Percentiles rank a stretch among this genome's conserved stretches.
Conservation (phyloP, 2,797 vertebrate species). For the Scolopax bukidnonensis region DNA sequence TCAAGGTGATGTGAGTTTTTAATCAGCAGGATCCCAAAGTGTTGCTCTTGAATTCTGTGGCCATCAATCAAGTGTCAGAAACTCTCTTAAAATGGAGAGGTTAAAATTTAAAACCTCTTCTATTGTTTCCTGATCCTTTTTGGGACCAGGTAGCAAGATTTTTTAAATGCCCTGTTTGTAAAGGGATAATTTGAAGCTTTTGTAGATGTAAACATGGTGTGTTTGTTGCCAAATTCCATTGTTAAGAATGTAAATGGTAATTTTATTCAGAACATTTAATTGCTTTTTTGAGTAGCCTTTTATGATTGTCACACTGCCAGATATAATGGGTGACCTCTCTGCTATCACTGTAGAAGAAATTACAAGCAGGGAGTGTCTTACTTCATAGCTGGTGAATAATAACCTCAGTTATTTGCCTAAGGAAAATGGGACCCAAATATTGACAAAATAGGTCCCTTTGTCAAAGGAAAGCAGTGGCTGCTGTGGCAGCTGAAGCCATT, state of each 20-base stretch:
- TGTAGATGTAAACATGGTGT: neutral
- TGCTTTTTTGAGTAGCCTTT: neutral
- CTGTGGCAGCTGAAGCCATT: neutral
- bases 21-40: neutral
- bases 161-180: neutral
- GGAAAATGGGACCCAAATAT: neutral
- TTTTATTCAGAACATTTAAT: neutral
- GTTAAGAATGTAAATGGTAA: neutral
- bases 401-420: neutral
- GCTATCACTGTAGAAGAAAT: neutral
- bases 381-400: neutral
- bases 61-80: neutral
- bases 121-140: neutral
- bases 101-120: slow-evolving; percentile 15
- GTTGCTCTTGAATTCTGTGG: neutral
- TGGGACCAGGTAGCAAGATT: neutral
- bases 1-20: slow-evolving; percentile 18
- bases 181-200: neutral
- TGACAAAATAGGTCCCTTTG: neutral
- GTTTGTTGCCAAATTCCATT: neutral
- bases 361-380: neutral
- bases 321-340: neutral
- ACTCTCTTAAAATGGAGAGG: neutral
- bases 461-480: neutral
- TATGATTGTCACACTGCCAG: neutral